Evolutionary conservation across 1,140 invertebrate species (phyloP).

Genomic region (Drosophila ogumai): DNA sequence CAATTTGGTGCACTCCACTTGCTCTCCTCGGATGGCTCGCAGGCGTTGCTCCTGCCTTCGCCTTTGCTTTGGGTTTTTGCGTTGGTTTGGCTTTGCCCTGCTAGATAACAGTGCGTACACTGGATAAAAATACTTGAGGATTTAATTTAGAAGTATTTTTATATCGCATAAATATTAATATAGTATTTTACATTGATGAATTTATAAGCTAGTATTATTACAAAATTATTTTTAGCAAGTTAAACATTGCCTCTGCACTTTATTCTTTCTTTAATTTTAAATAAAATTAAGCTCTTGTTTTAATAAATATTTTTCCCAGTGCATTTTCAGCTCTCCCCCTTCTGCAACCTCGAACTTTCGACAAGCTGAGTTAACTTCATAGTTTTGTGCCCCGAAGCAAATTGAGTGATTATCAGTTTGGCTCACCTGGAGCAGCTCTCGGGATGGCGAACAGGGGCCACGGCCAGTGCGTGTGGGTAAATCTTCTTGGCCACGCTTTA

Average conservation of each 20-base stretch:
- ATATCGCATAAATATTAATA: too few species aligned
- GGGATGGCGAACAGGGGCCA: not conserved
- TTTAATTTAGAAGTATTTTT: not conserved
- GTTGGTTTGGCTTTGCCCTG: constrained; percentile 12
- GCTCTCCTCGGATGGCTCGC: constrained; percentile 58
- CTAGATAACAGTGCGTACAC: constrained; percentile 13
- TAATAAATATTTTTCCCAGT: not conserved
- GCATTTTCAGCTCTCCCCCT: not conserved
- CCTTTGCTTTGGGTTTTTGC: constrained; percentile 16
- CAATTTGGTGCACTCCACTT: constrained; percentile 76
- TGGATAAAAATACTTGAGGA: not conserved
- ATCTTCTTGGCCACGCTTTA: constrained; percentile 53
- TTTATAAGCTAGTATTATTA: not conserved
- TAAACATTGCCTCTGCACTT: not conserved
- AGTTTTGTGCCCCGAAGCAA: constrained; percentile 72
- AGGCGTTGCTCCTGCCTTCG: constrained; percentile 51
- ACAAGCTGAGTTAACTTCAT: constrained; percentile 77
- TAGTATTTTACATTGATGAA: not conserved
- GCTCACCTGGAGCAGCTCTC: constrained; percentile 51
- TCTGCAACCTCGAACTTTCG: constrained; percentile 27
- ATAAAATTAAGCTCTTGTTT: too few species aligned
- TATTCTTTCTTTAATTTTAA: not conserved
- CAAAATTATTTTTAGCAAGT: not conserved
- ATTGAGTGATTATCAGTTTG: constrained; percentile 82
- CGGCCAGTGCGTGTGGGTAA: constrained; percentile 54